These are phyloP conservation scores for human DNA, from an alignment of 2,113 vertebrate species.

Conservation along the genomic window DNA sequence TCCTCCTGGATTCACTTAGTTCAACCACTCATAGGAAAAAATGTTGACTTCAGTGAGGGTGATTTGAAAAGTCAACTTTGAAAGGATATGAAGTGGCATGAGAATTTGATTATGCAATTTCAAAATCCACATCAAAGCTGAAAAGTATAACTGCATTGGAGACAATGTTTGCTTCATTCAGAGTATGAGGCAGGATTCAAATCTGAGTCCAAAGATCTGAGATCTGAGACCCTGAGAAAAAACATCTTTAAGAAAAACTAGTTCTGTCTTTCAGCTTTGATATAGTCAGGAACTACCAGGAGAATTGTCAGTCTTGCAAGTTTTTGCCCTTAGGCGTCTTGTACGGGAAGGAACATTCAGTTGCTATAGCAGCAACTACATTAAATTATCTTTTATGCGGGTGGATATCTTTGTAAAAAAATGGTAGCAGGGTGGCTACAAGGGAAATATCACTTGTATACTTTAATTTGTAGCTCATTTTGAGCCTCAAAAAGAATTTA, in stretches of 20 bases:
- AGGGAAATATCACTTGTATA: not conserved
- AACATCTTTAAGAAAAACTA: not conserved
- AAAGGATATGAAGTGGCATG: not conserved
- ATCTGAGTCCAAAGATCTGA: not conserved
- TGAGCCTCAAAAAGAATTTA: slow-evolving; percentile 42
- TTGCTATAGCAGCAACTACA: not conserved
- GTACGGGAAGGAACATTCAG: not conserved
- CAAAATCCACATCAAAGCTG: not conserved
- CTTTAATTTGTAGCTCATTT: not conserved
- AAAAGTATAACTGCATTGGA: not conserved
- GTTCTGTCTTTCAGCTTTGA: not conserved
- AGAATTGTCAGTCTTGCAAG: not conserved
- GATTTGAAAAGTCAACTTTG: not conserved
- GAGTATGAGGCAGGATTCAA: not conserved
- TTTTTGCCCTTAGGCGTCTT: not conserved
- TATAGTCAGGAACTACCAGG: not conserved
- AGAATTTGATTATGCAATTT: not conserved
- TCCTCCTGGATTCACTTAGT: not conserved
- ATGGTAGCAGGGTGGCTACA: not conserved
- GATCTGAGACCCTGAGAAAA: not conserved
- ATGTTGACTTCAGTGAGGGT: not conserved
- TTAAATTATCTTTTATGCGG: not conserved
- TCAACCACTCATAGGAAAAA: not conserved
- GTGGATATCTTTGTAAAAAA: not conserved
- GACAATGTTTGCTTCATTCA: not conserved